Percentiles rank a stretch among this genome's conserved stretches.
phyloP scores from a whole-genome alignment of 2,888 invertebrate genomes.

The Cryptus viduatorius region DNA sequence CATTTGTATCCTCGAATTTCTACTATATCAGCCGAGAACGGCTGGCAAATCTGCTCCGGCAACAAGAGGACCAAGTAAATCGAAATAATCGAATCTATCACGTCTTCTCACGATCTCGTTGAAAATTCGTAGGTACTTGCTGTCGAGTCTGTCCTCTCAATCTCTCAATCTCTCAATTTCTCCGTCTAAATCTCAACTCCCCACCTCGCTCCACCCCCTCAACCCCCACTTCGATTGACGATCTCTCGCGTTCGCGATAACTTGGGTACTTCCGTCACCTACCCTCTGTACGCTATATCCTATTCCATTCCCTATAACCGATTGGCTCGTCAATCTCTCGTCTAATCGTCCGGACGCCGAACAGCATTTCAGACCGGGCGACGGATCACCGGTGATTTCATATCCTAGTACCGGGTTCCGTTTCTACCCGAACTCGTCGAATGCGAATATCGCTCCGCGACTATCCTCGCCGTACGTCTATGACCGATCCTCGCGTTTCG shows the following conservation, averaged over 20 bases:
- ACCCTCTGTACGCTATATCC: constrained; percentile 29
- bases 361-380: constrained; percentile 58
- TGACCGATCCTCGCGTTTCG: constrained; percentile 36
- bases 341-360: constrained; percentile 61
- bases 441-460: constrained; percentile 18
- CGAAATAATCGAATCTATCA: constrained; percentile 57
- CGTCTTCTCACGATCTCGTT: constrained; percentile 29
- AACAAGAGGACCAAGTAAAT: constrained; percentile 21
- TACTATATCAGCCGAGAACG: no score
- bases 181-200: constrained; percentile 24
- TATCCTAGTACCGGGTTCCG: constrained; percentile 36
- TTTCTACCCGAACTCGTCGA: background rate
- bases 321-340: constrained; percentile 65
- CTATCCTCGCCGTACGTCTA: constrained; percentile 2
- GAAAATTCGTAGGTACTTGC: constrained; percentile 35
- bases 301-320: constrained; percentile 56
- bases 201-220: background rate
- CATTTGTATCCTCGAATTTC: background rate
- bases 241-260: constrained; percentile 4
- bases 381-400: constrained; percentile 65
- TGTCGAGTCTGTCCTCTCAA: constrained; percentile 25
- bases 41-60: no score
- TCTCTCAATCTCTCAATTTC: constrained; percentile 52
- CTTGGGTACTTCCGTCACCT: background rate
- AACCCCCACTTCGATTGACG: background rate